Conservation (phyloP, 2,888 invertebrate genomes). For the Neoitamus cyanurus region DNA sequence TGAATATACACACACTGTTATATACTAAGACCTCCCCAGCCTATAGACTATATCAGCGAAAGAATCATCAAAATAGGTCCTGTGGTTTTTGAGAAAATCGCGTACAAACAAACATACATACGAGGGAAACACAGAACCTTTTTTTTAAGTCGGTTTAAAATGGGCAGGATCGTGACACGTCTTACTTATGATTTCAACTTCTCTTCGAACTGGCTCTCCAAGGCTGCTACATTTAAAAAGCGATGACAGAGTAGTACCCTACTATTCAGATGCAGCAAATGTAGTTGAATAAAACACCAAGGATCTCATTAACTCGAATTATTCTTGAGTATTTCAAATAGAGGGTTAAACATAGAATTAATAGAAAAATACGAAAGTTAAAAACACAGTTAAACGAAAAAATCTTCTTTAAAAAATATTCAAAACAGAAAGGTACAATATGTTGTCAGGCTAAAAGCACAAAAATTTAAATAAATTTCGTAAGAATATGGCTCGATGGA, state of each 20-base stretch:
- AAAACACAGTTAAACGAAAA: constrained; percentile 38
- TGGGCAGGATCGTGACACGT: not conserved
- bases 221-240: not conserved
- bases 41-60: too few relatives aligned
- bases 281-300: constrained; percentile 20
- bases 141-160: too few relatives aligned
- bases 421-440: constrained; percentile 42
- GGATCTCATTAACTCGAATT: constrained; percentile 36
- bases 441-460: constrained; percentile 39
- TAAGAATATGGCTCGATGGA: constrained; percentile 20
- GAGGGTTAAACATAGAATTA: constrained; percentile 37
- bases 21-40: too few relatives aligned
- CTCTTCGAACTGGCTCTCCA: not conserved
- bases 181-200: not conserved
- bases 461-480: constrained; percentile 13
- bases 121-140: too few relatives aligned
- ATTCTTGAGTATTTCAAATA: constrained; percentile 42
- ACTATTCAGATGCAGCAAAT: not conserved
- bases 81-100: too few relatives aligned
- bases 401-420: constrained; percentile 40
- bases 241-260: not conserved
- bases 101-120: too few relatives aligned
- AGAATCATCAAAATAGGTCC: too few relatives aligned
- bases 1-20: too few relatives aligned
- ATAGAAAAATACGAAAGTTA: constrained; percentile 11